phyloP scores from a whole-genome alignment of 2,113 vertebrate genomes.

The Lipophrys pholis region DNA sequence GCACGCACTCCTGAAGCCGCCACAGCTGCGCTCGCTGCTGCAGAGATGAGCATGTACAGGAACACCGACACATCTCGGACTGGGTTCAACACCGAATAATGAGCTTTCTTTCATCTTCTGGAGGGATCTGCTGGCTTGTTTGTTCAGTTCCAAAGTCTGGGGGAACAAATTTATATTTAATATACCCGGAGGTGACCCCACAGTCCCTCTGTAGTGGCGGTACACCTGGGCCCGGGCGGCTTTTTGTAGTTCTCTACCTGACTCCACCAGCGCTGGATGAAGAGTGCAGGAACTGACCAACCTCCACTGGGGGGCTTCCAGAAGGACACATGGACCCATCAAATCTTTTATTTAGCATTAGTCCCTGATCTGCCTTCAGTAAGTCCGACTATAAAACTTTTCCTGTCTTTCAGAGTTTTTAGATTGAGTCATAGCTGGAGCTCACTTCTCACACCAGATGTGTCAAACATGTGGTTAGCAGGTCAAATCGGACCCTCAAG shows the following conservation, averaged over 20 bases:
- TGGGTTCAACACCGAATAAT: not conserved
- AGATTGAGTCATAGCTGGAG: not conserved
- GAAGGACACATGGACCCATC: not conserved
- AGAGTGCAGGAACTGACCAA: not conserved
- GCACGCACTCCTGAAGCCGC: not conserved
- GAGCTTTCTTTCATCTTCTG: constrained; percentile 1
- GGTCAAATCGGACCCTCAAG: too few relatives aligned
- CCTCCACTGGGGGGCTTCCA: not conserved
- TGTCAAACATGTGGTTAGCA: too few relatives aligned
- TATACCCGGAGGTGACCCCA: not conserved
- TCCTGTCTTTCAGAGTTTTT: not conserved
- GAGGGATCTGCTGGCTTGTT: not conserved
- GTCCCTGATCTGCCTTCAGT: not conserved
- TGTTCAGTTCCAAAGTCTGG: not conserved
- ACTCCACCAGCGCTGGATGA: not conserved
- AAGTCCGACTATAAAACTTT: not conserved
- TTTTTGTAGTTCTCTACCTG: not conserved
- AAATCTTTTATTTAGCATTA: not conserved
- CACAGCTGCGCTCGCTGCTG: not conserved
- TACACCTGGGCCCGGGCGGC: not conserved
- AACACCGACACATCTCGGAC: not conserved
- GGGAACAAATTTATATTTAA: not conserved
- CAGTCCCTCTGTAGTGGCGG: not conserved
- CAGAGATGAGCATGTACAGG: not conserved
- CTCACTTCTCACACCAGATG: too few relatives aligned